Base-by-base conservation (phyloP, 2,797 vertebrate genomes). In the Xyrichtys novacula region DNA sequence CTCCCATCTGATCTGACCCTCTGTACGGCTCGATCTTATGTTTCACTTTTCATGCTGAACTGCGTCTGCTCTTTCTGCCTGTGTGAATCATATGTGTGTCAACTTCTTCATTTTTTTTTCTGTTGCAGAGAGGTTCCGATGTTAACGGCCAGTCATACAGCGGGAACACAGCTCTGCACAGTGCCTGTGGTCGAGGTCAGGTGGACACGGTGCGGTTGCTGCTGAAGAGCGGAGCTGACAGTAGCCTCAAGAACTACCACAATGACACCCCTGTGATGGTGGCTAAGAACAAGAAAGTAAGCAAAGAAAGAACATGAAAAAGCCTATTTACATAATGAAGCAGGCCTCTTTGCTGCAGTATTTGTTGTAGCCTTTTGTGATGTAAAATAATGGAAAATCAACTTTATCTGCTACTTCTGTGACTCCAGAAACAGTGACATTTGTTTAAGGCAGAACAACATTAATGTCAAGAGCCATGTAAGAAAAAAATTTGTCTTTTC, bases 191-290 rank as follows among this genome's bases (percentile, higher is more conserved):
- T 7, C 92, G 96, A 28, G 96, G 96, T n/a, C 94, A 96, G 28
- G 87, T 94, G 50, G 95, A 96, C 26, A 93, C 93, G 0, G 93
- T 95, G 50, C 84, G 96, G 6, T 83, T 94, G 17, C 91, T 98
- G 59, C 90, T 97, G 43, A 95, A 94, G 66, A 96, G 91, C 7
- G 96, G 96, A 15, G 96, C 96, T 0, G 96, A 97, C 85, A 93
- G 94, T 60, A 94, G 94, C 77, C 86, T 97, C 66, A 97, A 97
- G 88, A 97, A 97, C 87, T 95, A 96, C 50, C 96, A 98, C 82
- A 97, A 97, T 0, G 96, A 98, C 84, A 98, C 96, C 0, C 92
- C 96, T 0, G 90, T 97, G 59, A 97, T 95, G 92, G 95, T 98
- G 88, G 95, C 97, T 32, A 96, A 93, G 68, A 95, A 96, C 88